A percentile compares a stretch with the other conserved stretches of the same genome.
Conservation (phyloP, 2,797 vertebrate genomes). For the Liparis tanakae region DNA sequence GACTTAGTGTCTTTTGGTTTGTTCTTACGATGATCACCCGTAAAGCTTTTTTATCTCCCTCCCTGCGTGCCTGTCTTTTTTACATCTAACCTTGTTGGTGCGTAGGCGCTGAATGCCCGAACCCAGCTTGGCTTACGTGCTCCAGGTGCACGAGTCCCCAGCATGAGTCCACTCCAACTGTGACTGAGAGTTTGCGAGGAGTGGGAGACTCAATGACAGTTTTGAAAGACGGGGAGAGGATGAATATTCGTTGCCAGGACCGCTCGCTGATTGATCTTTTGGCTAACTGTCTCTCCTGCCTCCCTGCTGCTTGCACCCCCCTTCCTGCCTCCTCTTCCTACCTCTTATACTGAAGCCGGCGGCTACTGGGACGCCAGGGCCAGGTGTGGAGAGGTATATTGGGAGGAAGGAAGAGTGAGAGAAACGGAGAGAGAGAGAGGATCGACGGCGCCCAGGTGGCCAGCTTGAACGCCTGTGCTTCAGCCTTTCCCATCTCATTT, state of each 20-base stretch:
- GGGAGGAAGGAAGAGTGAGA: slow-evolving; percentile 10
- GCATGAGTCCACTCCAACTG: slow-evolving; percentile 49
- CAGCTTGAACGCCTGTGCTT: slow-evolving; percentile 46
- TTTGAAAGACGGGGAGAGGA: slow-evolving; percentile 40
- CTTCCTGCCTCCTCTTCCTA: slow-evolving; percentile 39
- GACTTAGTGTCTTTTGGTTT: slow-evolving; percentile 60
- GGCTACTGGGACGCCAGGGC: slow-evolving; percentile 50
- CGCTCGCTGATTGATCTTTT: slow-evolving; percentile 66
- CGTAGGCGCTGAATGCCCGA: slow-evolving; percentile 46
- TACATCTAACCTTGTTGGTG: slow-evolving; percentile 39
- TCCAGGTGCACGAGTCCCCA: slow-evolving; percentile 43
- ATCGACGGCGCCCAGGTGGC: slow-evolving; percentile 75
- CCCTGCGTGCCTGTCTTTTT: slow-evolving; percentile 22
- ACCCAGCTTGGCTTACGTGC: slow-evolving; percentile 27
- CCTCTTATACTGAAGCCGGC: slow-evolving; percentile 42
- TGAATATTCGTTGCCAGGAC: slow-evolving; percentile 44
- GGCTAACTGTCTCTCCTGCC: slow-evolving; percentile 45
- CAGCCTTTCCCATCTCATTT: slow-evolving; percentile 63
- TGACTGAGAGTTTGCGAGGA: slow-evolving; percentile 42
- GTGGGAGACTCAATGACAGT: slow-evolving; percentile 19
- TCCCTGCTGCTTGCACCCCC: slow-evolving; percentile 54
- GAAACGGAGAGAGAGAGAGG: slow-evolving; percentile 19
- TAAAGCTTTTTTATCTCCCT: slow-evolving; percentile 23
- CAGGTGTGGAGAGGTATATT: slow-evolving; percentile 64
- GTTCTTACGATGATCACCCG: slow-evolving; percentile 42